Conservation (phyloP, 2,888 invertebrate species). For the Suillia variegata region DNA sequence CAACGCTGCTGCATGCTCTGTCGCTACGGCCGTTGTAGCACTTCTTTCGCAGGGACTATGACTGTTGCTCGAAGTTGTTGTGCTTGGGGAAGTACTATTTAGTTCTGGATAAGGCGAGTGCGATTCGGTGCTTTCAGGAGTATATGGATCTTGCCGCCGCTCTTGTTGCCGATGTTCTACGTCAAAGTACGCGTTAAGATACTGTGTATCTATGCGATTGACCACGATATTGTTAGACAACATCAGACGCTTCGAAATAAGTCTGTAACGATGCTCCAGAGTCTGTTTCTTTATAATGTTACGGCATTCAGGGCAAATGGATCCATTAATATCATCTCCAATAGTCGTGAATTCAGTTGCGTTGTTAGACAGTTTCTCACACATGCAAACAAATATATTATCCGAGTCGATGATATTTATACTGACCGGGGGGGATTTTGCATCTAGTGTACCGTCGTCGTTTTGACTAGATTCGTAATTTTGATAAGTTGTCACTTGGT, state of each 20-base stretch:
- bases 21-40: no score
- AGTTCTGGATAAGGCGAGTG: conserved; percentile 70
- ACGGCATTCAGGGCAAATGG: conserved; percentile 52
- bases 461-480: conserved; percentile 23
- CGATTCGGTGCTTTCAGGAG: conserved; percentile 82
- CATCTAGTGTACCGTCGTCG: not conserved
- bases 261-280: conserved; percentile 47
- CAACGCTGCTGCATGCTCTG: no score
- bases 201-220: conserved; percentile 65
- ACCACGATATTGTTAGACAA: conserved; percentile 62
- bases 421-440: conserved; percentile 45
- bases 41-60: conserved; percentile 44
- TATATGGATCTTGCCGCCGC: conserved; percentile 70
- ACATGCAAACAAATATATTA: conserved; percentile 54
- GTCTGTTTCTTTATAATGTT: conserved; percentile 53
- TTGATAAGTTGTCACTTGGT: no score
- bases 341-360: no score
- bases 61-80: conserved; percentile 41
- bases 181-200: conserved; percentile 56
- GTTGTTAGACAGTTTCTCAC: conserved; percentile 38
- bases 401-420: conserved; percentile 65
- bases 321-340: conserved; percentile 30
- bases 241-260: conserved; percentile 53
- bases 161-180: conserved; percentile 29
- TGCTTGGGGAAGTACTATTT: conserved; percentile 36